Conservation (phyloP, 2,888 invertebrate species). For the Agriotes lineatus region DNA sequence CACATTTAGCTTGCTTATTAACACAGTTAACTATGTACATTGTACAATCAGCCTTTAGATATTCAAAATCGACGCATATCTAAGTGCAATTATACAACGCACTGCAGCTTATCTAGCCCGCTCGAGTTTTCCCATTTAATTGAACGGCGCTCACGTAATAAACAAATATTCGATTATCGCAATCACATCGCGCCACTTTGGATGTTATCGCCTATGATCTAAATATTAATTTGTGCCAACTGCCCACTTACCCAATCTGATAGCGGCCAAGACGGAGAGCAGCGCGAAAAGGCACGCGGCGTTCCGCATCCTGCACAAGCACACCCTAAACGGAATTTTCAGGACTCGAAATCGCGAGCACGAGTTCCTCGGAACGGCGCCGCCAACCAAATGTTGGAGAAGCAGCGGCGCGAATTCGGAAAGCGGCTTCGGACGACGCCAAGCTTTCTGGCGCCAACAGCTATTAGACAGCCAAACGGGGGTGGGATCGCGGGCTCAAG, state of each 20-base stretch:
- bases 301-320: conserved; percentile 13
- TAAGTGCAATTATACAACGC: too few species aligned
- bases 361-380: conserved; percentile 4
- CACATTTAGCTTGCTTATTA: too few species aligned
- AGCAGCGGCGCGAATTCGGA: conserved; percentile 43
- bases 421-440: conserved; percentile 48
- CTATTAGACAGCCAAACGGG: conserved; percentile 36
- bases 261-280: conserved; percentile 10
- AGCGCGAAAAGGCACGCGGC: conserved; percentile 12
- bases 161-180: too few species aligned
- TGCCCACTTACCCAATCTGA: conserved; percentile 14
- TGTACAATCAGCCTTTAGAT: too few species aligned
- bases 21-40: too few species aligned
- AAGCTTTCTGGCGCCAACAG: conserved; percentile 52
- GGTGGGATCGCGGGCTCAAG: conserved; percentile 31
- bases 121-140: too few species aligned
- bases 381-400: conserved; percentile 30
- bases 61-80: too few species aligned
- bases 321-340: neutral
- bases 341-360: neutral
- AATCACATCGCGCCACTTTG: too few species aligned
- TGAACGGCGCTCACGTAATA: too few species aligned
- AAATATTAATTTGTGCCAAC: too few species aligned
- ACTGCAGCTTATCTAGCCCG: too few species aligned
- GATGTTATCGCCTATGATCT: too few species aligned